These are phyloP conservation scores for Oxyruncus cristatus DNA, from an alignment of 2,113 vertebrate genomes.

Conservation along the genomic window DNA sequence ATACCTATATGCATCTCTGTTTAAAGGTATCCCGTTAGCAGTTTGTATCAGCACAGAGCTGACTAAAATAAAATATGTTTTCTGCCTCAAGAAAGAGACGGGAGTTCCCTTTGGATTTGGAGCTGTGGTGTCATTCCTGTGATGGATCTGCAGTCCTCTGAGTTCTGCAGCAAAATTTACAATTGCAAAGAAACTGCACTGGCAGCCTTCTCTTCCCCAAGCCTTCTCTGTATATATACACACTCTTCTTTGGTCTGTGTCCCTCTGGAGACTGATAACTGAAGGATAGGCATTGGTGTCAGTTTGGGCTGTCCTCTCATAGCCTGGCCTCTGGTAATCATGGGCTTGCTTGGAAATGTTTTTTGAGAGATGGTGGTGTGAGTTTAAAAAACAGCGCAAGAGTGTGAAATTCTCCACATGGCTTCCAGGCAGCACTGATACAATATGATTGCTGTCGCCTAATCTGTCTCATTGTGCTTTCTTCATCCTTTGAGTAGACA, in stretches of 20 bases:
- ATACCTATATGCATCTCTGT: background rate
- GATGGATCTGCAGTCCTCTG: background rate
- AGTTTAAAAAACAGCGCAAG: background rate
- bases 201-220: background rate
- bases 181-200: background rate
- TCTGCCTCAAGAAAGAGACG: background rate
- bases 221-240: too few relatives aligned
- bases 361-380: background rate
- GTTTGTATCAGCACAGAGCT: background rate
- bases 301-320: background rate
- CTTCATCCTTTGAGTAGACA: conserved; percentile 43
- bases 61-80: background rate
- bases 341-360: background rate
- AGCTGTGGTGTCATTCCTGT: background rate
- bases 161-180: background rate
- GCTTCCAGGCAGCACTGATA: background rate
- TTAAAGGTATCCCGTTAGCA: background rate
- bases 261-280: background rate
- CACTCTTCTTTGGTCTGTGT: background rate
- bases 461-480: conserved; percentile 34
- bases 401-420: conserved; percentile 2
- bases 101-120: background rate
- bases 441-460: conserved; percentile 1
- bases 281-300: background rate
- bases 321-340: background rate